Percentiles rank a stretch among this genome's conserved stretches.
Conservation (phyloP, 2,888 invertebrate genomes). For the Ornithoptera alexandrae region DNA sequence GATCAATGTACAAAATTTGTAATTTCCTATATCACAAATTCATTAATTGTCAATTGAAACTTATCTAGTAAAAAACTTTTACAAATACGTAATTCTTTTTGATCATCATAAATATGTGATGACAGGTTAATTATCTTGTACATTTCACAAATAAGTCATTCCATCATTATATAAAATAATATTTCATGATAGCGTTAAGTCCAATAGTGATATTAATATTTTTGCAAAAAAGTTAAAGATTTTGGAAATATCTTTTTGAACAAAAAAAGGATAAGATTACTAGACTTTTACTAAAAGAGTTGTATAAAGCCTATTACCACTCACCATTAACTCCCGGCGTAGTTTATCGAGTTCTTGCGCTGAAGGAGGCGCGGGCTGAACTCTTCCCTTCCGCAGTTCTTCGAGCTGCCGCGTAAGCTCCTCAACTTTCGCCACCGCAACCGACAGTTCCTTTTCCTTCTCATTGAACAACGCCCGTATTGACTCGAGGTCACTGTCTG, state of each 20-base stretch:
- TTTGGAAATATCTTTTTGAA: too few relatives aligned
- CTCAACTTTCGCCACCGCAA: constrained; percentile 99
- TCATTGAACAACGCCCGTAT: constrained; percentile 97
- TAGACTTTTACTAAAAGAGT: background rate
- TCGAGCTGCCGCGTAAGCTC: constrained; percentile 97
- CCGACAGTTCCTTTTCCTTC: constrained; percentile 96
- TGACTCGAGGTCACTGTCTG: constrained; percentile 97
- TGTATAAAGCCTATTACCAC: constrained; percentile 37
- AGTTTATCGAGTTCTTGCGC: constrained; percentile 95
- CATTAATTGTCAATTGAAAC: constrained; percentile 7
- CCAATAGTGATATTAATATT: too few relatives aligned
- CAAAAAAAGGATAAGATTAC: too few relatives aligned
- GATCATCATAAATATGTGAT: too few relatives aligned
- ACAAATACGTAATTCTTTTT: too few relatives aligned
- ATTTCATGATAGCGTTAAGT: too few relatives aligned
- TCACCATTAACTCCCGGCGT: constrained; percentile 94
- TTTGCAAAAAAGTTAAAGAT: too few relatives aligned
- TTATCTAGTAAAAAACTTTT: background rate
- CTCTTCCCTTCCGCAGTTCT: constrained; percentile 87
- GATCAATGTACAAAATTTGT: constrained; percentile 3
- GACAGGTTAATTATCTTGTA: too few relatives aligned
- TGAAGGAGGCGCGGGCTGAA: constrained; percentile 83
- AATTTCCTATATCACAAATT: constrained; percentile 21
- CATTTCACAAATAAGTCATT: too few relatives aligned
- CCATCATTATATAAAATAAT: too few relatives aligned